Percentiles rank a stretch among this genome's conserved stretches.
Evolutionary conservation across 2,888 invertebrate genomes (phyloP).

Genomic region (Druceiella hillmani): DNA sequence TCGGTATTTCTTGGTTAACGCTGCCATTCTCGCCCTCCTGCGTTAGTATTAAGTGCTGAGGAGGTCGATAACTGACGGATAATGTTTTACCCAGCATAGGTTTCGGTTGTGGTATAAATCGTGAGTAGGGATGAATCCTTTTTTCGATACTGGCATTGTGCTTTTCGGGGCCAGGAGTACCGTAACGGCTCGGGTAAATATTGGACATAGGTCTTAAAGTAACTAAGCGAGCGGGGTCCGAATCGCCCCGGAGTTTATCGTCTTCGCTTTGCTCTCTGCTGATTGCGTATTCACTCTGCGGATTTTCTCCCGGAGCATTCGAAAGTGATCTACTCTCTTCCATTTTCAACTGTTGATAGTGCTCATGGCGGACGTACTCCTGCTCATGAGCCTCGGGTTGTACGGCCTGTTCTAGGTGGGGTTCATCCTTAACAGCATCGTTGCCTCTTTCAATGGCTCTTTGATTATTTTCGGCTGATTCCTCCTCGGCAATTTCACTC

Average conservation of each 20-base stretch:
- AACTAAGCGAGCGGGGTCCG: slow-evolving; percentile 8
- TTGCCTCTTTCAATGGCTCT: slow-evolving; percentile 25
- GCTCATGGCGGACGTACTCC: slow-evolving; percentile 31
- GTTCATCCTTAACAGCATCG: slow-evolving; percentile 41
- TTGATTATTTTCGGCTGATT: slow-evolving; percentile 23
- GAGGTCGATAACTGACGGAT: slow-evolving; percentile 9
- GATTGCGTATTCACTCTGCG: not conserved
- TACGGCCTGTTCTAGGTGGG: slow-evolving; percentile 31
- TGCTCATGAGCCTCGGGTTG: slow-evolving; percentile 27
- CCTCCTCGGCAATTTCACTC: slow-evolving; percentile 19
- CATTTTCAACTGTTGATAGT: slow-evolving; percentile 12
- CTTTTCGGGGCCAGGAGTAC: slow-evolving; percentile 29
- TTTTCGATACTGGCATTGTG: slow-evolving; percentile 8
- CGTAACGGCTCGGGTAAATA: slow-evolving; percentile 27
- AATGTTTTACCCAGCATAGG: slow-evolving; percentile 10
- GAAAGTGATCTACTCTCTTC: slow-evolving; percentile 14
- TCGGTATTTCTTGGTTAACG: slow-evolving; percentile 13
- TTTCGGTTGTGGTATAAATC: slow-evolving; percentile 7
- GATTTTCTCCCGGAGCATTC: too few relatives aligned
- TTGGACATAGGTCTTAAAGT: slow-evolving; percentile 10
- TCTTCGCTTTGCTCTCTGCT: slow-evolving; percentile 7
- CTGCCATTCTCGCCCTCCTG: slow-evolving; percentile 13
- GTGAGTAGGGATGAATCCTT: slow-evolving; percentile 11
- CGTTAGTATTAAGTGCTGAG: slow-evolving; percentile 15
- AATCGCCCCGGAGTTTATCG: slow-evolving; percentile 7